Base-by-base conservation (phyloP, 2,797 vertebrate species). In the Phataginus tricuspis region DNA sequence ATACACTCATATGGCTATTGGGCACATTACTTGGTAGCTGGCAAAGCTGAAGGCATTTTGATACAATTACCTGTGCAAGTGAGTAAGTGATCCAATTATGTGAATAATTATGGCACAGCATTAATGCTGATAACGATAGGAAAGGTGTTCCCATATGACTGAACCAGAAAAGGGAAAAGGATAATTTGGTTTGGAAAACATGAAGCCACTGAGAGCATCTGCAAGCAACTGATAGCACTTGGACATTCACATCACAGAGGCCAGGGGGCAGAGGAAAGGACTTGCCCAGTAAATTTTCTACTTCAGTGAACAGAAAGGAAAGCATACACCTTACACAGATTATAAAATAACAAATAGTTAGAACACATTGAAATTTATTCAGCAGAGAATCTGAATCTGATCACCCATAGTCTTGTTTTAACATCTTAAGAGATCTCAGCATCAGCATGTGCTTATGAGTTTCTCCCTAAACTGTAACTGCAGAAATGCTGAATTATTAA, bases 151-250 rank as follows among this genome's bases (percentile, higher is more conserved):
- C 80, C 64, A 91, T 96, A 96, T 77, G 89, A 94, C 64, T 89
- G 34, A 95, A 39, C 85, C 93, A 97, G 74, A 84, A 92, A 94
- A 92, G 63, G 74, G 37, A 79, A 96, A 89, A 83, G 5, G 49
- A 82, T 93, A 96, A 97, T 95, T 95, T 91, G 78, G 96, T 91
- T 97, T 94, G 86, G 95, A 95, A 98, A 97, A 84, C 93, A 95
- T n/a, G 75, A 96, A 92, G 39, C 66, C 55, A 89, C 25, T 29
- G 68, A 97, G 27, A 92, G 45, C 83, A 92, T 88, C 93, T 89
- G 88, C 66, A 74, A 27, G 34, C 63, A 91, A 93, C 78, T 79
- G 82, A 86, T 69, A 92, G 39, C 59, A 79, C 89, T 86, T 95
- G 64, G 82, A 25, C 96, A 74, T 72, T 91, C 83, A 94, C n/a